Percentiles rank a stretch among this genome's conserved stretches.
Evolutionary conservation across 2,888 invertebrate genomes (phyloP).

Genomic region (Labia minor): DNA sequence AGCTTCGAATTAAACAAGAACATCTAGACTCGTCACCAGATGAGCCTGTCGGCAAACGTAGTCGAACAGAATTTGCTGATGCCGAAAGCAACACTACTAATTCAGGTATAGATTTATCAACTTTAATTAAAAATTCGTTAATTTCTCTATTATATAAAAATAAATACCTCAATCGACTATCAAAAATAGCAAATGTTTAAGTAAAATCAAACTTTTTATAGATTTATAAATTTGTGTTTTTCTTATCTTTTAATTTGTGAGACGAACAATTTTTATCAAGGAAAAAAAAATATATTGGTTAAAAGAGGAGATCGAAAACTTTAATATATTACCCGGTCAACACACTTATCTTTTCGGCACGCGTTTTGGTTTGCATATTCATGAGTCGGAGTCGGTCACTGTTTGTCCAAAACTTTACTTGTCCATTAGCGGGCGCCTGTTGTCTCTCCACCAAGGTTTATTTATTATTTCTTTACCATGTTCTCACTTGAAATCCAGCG

Average conservation of each 20-base stretch:
- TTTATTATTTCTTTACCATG: slow-evolving; percentile 3
- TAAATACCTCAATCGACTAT: too few species aligned
- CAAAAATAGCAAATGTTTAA: too few species aligned
- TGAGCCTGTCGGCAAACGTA: slow-evolving; percentile 56
- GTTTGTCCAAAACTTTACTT: not conserved
- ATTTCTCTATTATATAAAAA: too few species aligned
- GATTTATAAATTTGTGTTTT: not conserved
- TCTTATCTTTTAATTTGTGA: not conserved
- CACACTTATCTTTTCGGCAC: not conserved
- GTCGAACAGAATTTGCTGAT: slow-evolving; percentile 70
- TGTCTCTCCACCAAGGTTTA: not conserved
- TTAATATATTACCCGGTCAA: not conserved
- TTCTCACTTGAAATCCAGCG: not conserved
- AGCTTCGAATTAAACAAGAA: slow-evolving; percentile 47
- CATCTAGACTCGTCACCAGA: slow-evolving; percentile 53
- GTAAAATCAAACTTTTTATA: too few species aligned
- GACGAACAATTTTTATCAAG: not conserved
- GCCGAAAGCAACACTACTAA: slow-evolving; percentile 85
- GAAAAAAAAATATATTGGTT: not conserved
- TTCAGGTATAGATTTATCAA: slow-evolving; percentile 57
- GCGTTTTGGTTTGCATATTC: slow-evolving; percentile 1
- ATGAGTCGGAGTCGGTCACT: not conserved
- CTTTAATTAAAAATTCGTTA: too few species aligned
- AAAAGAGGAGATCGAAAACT: not conserved
- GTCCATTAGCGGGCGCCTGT: slow-evolving; percentile 4